These are phyloP conservation scores for Corydoras maculifer DNA, from an alignment of 2,113 vertebrate species.

Conservation along the genomic window DNA sequence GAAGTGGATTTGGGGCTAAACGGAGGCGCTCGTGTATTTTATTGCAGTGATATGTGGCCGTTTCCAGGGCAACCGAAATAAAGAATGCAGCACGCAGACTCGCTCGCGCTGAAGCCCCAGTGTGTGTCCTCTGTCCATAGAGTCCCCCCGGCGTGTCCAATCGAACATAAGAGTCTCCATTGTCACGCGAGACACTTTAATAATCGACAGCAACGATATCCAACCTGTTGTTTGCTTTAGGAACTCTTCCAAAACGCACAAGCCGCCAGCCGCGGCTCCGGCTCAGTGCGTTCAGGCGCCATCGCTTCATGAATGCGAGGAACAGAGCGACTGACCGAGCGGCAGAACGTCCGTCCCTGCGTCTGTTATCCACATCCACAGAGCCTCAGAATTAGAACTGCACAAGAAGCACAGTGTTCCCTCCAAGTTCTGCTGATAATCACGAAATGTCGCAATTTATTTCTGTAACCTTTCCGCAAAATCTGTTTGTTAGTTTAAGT, in stretches of 20 bases:
- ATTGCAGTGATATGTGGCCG: slow-evolving; percentile 35
- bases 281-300: slow-evolving; percentile 69
- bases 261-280: slow-evolving; percentile 59
- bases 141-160: slow-evolving; percentile 90
- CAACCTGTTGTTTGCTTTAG: slow-evolving; percentile 98
- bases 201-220: slow-evolving; percentile 97
- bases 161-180: slow-evolving; percentile 95
- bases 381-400: no score
- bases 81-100: slow-evolving; percentile 88
- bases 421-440: no score
- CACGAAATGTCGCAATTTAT: no score
- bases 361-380: no score
- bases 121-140: slow-evolving; percentile 79
- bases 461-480: no score
- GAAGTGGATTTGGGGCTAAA: no score
- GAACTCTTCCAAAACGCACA: slow-evolving; percentile 77
- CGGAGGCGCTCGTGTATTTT: no score
- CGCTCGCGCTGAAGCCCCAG: slow-evolving; percentile 81
- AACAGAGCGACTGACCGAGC: no score
- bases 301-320: slow-evolving; percentile 64
- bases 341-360: no score
- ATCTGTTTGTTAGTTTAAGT: no score
- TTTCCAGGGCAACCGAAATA: slow-evolving; percentile 84
- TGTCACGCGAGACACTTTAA: slow-evolving; percentile 93
- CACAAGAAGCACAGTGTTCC: no score